A percentile compares a stretch with the other conserved stretches of the same genome.
These are phyloP conservation scores for Melanogrammus aeglefinus DNA, from an alignment of 2,797 vertebrate species.

Conservation along the genomic window DNA sequence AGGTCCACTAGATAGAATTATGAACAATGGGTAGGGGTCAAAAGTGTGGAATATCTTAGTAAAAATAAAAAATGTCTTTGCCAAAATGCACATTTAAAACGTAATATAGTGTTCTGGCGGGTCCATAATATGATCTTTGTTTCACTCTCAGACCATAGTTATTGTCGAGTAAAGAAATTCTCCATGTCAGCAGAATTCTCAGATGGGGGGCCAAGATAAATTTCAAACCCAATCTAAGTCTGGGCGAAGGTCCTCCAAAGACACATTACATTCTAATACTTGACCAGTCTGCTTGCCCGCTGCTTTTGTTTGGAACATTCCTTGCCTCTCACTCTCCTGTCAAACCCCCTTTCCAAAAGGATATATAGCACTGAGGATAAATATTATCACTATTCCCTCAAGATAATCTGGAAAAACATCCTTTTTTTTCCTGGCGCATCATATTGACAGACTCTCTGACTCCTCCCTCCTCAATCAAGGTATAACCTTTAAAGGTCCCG, in stretches of 20 bases:
- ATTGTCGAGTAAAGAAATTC: conserved; percentile 30
- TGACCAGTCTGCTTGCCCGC: conserved; percentile 19
- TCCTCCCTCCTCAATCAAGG: background rate
- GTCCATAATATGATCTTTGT: conserved; percentile 25
- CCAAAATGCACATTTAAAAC: conserved; percentile 2
- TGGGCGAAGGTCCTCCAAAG: conserved; percentile 51
- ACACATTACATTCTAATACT: conserved; percentile 33
- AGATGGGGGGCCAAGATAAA: conserved; percentile 40
- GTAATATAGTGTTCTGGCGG: conserved; percentile 8
- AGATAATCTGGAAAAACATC: background rate
- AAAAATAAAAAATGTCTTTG: background rate
- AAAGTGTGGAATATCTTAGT: background rate
- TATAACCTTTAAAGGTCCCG: background rate
- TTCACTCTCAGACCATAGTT: conserved; percentile 29
- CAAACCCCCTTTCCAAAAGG: conserved; percentile 14
- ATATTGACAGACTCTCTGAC: background rate
- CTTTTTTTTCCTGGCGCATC: background rate
- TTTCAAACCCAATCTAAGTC: conserved; percentile 2
- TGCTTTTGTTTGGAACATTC: conserved; percentile 54
- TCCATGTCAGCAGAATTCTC: conserved; percentile 39
- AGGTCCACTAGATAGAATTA: background rate
- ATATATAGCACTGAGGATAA: conserved; percentile 10
- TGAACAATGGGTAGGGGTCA: background rate
- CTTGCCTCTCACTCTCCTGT: conserved; percentile 41
- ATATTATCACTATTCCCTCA: conserved; percentile 10